Base-by-base conservation (phyloP, 2,797 vertebrate genomes). In the Gallinago solitaria region DNA sequence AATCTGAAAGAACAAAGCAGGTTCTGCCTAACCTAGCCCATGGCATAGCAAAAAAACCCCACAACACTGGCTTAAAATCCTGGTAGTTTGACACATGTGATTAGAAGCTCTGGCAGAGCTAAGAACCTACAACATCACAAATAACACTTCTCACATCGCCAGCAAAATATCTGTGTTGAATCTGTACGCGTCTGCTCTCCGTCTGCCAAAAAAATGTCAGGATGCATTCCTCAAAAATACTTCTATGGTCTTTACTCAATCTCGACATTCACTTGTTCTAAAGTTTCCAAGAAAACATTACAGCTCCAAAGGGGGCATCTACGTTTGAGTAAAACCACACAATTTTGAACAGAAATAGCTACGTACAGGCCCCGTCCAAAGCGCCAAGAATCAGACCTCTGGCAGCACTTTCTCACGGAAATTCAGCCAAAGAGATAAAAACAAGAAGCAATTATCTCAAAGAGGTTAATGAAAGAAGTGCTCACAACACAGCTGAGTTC, bases 121-220 rank as follows among this genome's bases (percentile, higher is more conserved):
- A 54, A 87, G 59, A 88, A 67, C 90, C 69, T 90, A 83, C 69
- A 78, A 64, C 71, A 41, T 61, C 87, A 83, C 82, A 96, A 96
- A 28, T 51, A 90, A 75, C 59, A 64, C 67, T 93, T 90, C 76
- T 77, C 91, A 69, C 84, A 64, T 59, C 33, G 33, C 93, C 95
- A 96, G 95, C 33, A 71, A 95, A 91, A 32, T 85, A 68, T 88
- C 97, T 92, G 67, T n/a, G 73, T 67, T 64, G 69, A 78, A 92
- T 86, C 81, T 93, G 64, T 43, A 37, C 2, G 65, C 3, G 32
- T 71, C 93, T 95, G 95, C 84, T 91, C 86, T 91, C 86, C 77
- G 79, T 59, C 92, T 96, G 97, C 97, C 97, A 97, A 96, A 69
- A 96, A 97, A 81, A 13, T 12, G 93, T 98, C 97, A 96, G 56